phyloP scores from a whole-genome alignment of 2,113 vertebrate genomes.

The human region DNA sequence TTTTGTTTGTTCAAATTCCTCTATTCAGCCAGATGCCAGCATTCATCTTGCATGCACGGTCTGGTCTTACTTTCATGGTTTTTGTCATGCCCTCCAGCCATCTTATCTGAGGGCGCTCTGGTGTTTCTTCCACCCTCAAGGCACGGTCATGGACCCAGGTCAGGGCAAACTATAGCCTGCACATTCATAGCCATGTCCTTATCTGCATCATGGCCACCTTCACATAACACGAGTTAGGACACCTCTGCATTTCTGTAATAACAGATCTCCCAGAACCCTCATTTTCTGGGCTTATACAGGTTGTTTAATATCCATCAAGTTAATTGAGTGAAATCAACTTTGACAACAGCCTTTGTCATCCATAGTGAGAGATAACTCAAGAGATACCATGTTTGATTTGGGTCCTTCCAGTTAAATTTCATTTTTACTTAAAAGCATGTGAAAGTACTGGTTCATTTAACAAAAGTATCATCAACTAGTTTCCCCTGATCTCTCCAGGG shows the following conservation, averaged over 20 bases:
- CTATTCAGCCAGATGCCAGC: not conserved
- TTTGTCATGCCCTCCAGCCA: not conserved
- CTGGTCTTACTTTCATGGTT: not conserved
- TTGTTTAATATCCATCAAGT: not conserved
- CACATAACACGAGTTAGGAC: not conserved
- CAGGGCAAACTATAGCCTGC: not conserved
- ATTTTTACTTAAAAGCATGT: not conserved
- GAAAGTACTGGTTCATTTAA: not conserved
- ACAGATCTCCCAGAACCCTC: not conserved
- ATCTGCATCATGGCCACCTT: not conserved
- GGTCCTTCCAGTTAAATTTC: not conserved
- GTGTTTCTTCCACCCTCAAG: not conserved
- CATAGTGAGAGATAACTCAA: not conserved
- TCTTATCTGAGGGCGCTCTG: not conserved
- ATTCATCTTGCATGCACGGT: not conserved
- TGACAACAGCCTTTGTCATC: not conserved
- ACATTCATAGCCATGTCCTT: not conserved
- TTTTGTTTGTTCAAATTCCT: not conserved
- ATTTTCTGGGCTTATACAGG: not conserved
- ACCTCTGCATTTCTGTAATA: not conserved
- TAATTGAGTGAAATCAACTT: too few species aligned
- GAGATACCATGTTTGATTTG: not conserved
- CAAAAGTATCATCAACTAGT: not conserved
- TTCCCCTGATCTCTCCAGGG: not conserved
- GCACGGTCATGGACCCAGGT: fast-evolving